Evolutionary conservation across 2,888 invertebrate species (phyloP).

Genomic region (Apodemia duryi): DNA sequence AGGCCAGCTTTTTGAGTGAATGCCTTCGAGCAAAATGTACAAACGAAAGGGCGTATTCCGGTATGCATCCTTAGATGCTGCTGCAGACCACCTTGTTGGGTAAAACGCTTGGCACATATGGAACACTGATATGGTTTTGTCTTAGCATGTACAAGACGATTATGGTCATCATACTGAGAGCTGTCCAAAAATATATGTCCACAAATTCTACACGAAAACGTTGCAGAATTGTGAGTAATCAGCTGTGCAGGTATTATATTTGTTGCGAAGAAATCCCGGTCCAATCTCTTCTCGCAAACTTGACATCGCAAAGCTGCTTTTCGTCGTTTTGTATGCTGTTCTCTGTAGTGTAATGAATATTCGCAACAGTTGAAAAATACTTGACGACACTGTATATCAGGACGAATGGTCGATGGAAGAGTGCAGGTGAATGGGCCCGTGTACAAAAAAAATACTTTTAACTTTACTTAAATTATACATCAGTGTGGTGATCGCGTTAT

Average conservation of each 20-base stretch:
- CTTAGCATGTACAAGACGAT: constrained; percentile 58
- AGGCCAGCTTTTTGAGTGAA: constrained; percentile 72
- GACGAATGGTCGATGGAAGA: constrained; percentile 54
- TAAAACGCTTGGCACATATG: constrained; percentile 65
- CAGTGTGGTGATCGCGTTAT: not conserved
- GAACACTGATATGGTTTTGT: constrained; percentile 65
- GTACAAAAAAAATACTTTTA: constrained; percentile 22
- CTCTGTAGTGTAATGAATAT: constrained; percentile 67
- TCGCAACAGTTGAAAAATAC: constrained; percentile 72
- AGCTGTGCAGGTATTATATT: constrained; percentile 38
- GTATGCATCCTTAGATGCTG: constrained; percentile 74
- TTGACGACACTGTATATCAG: constrained; percentile 61
- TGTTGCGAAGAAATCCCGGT: constrained; percentile 45
- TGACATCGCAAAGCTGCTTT: constrained; percentile 70
- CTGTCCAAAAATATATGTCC: constrained; percentile 53
- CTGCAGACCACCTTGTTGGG: constrained; percentile 67
- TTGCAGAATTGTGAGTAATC: constrained; percentile 37
- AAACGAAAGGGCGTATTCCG: constrained; percentile 62
- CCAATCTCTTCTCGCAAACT: constrained; percentile 69
- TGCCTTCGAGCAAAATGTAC: constrained; percentile 64
- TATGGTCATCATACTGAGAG: constrained; percentile 58
- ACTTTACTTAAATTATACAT: not conserved
- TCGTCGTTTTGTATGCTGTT: constrained; percentile 68
- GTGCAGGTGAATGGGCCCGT: constrained; percentile 72
- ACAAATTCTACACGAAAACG: constrained; percentile 57